Conservation (phyloP, 2,888 invertebrate species). For the Clepsis dumicolana region DNA sequence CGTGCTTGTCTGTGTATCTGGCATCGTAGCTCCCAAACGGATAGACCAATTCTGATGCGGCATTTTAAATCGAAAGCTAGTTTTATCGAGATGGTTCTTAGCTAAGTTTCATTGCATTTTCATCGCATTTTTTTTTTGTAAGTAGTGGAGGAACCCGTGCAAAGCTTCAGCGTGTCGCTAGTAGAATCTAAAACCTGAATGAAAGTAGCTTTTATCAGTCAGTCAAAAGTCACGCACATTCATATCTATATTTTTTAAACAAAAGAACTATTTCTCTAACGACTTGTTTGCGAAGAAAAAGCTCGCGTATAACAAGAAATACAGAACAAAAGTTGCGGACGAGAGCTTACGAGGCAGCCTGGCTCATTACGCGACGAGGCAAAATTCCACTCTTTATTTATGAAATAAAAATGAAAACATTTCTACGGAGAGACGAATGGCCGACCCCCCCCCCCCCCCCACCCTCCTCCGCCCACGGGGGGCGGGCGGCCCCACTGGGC, state of each 20-base stretch:
- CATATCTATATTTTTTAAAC: slow-evolving; percentile 8
- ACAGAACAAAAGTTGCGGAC: slow-evolving; percentile 42
- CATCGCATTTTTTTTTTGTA: too few relatives aligned
- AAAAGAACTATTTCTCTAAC: slow-evolving; percentile 35
- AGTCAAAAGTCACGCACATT: background rate
- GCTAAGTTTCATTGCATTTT: too few relatives aligned
- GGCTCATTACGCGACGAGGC: slow-evolving; percentile 69
- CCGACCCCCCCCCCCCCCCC: slow-evolving; percentile 49
- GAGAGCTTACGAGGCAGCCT: slow-evolving; percentile 42
- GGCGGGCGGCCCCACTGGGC: slow-evolving; percentile 50
- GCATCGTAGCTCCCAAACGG: too few relatives aligned
- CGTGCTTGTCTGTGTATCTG: too few relatives aligned
- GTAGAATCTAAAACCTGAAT: too few relatives aligned
- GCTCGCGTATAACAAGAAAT: slow-evolving; percentile 41
- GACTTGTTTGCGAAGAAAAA: slow-evolving; percentile 34
- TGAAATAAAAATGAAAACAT: slow-evolving; percentile 86
- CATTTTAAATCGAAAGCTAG: too few relatives aligned
- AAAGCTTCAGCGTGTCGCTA: too few relatives aligned
- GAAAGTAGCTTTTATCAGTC: too few relatives aligned
- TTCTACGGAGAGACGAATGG: slow-evolving; percentile 78
- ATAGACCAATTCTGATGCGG: too few relatives aligned
- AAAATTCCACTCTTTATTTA: slow-evolving; percentile 81
- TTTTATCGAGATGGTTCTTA: too few relatives aligned
- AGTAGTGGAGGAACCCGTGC: too few relatives aligned
- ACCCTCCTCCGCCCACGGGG: slow-evolving; percentile 45